A percentile compares a stretch with the other conserved stretches of the same genome.
Evolutionary conservation across 2,113 vertebrate species (phyloP).

Genomic region (Stegostoma tigrinum): DNA sequence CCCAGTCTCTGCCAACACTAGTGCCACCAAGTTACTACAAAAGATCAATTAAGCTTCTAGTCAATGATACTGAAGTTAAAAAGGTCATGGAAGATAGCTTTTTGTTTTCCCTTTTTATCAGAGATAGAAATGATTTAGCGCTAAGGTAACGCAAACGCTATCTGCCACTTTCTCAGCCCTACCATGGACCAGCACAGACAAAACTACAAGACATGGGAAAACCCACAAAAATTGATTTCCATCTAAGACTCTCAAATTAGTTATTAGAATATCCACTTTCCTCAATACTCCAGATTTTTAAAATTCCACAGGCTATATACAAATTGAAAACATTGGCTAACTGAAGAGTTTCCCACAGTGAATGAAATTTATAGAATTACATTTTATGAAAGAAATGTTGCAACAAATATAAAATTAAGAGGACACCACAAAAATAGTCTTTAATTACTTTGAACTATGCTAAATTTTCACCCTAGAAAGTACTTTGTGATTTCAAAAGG

Average conservation of each 20-base stretch:
- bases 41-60: not conserved
- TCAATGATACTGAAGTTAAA: not conserved
- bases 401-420: not conserved
- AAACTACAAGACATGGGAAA: not conserved
- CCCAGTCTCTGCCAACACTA: not conserved
- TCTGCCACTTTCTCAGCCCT: not conserved
- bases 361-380: not conserved
- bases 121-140: not conserved
- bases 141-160: not conserved
- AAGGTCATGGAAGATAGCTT: not conserved
- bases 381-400: not conserved
- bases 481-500: not conserved
- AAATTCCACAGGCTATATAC: not conserved
- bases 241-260: not conserved
- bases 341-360: not conserved
- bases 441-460: not conserved
- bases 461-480: not conserved
- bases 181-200: not conserved
- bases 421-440: not conserved
- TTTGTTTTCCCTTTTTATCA: not conserved
- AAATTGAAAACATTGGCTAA: not conserved
- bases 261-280: not conserved
- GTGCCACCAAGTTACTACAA: too few species aligned
- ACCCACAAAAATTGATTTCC: not conserved
- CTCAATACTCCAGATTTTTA: not conserved